Conservation (phyloP, 2,113 vertebrate species). For the Trochalopteron elliotii region DNA sequence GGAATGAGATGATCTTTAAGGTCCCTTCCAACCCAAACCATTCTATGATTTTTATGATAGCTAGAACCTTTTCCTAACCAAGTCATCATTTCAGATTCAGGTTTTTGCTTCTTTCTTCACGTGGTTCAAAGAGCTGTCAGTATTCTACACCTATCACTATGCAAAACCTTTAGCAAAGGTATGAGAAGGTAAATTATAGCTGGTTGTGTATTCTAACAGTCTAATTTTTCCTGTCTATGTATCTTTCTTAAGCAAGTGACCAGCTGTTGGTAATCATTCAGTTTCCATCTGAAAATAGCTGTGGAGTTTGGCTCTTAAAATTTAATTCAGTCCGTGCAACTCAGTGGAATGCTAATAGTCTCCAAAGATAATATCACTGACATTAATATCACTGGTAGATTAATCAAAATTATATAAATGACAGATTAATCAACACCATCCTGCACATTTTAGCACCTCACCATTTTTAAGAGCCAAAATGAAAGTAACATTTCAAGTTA, state of each 20-base stretch:
- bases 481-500: not conserved
- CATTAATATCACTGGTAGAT: accelerated
- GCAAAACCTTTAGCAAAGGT: not conserved
- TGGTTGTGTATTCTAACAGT: not conserved
- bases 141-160: accelerated
- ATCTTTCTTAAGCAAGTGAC: not conserved
- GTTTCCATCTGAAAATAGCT: not conserved
- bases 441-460: not conserved
- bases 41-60: not conserved
- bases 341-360: not conserved
- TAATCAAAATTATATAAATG: not conserved
- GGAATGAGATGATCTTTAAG: not conserved
- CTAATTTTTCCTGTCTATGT: not conserved
- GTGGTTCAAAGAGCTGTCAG: not conserved
- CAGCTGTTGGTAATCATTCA: not conserved
- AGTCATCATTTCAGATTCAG: not conserved
- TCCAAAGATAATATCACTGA: not conserved
- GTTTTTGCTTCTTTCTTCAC: not conserved
- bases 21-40: not conserved
- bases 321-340: not conserved
- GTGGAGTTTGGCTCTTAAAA: not conserved
- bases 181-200: not conserved
- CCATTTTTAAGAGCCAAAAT: not conserved
- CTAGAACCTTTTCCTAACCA: not conserved
- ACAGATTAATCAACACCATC: not conserved